A percentile compares a stretch with the other conserved stretches of the same genome.
phyloP scores from a whole-genome alignment of 2,888 invertebrate genomes.

The Euzophera pinguis region DNA sequence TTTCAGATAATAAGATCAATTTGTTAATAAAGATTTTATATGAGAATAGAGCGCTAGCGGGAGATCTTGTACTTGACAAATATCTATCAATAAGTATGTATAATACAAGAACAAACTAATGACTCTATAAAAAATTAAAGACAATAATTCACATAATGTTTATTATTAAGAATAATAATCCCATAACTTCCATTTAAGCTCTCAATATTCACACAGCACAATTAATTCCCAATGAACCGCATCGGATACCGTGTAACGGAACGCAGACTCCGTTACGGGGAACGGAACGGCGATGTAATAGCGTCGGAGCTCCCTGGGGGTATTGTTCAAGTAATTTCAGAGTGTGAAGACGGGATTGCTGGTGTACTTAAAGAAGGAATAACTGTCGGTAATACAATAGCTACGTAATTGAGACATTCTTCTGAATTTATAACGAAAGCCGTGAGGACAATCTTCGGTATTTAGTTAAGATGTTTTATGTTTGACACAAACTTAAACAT shows the following conservation, averaged over 20 bases:
- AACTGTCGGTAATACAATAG: neutral
- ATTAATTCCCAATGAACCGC: conserved; percentile 21
- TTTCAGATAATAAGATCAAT: no score
- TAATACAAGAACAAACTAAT: no score
- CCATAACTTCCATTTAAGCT: conserved; percentile 2
- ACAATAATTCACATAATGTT: no score
- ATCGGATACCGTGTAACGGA: conserved; percentile 16
- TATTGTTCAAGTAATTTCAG: conserved; percentile 5
- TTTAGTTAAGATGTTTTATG: no score
- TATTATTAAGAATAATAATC: neutral
- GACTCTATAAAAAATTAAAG: no score
- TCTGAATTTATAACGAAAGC: neutral
- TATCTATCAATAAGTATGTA: no score
- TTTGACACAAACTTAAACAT: no score
- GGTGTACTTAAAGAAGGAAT: neutral
- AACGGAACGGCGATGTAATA: conserved; percentile 3
- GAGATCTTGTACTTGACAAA: no score
- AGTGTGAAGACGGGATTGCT: neutral
- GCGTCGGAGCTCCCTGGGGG: conserved; percentile 6
- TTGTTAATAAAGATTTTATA: no score
- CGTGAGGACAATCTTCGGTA: neutral
- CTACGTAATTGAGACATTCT: neutral
- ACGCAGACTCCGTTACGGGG: conserved; percentile 10
- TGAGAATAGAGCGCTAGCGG: no score
- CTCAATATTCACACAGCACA: conserved; percentile 13